Percentiles rank a stretch among this genome's conserved stretches.
Evolutionary conservation across 2,888 invertebrate species (phyloP).

Genomic region (Papilio gigon): DNA sequence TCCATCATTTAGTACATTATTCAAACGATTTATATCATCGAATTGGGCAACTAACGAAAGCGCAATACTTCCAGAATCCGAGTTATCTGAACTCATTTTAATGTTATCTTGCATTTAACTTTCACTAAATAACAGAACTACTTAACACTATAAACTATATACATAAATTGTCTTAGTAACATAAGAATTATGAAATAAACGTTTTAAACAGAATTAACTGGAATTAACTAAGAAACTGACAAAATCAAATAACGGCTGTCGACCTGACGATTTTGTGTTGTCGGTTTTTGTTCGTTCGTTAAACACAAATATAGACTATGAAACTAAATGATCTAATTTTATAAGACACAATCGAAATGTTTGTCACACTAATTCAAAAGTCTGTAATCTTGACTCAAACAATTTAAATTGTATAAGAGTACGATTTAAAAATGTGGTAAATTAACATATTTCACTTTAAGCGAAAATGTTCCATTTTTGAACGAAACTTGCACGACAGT

Average conservation of each 20-base stretch:
- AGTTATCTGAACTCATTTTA: conserved; percentile 74
- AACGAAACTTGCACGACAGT: conserved; percentile 33
- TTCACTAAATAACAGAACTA: conserved; percentile 26
- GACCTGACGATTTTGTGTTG: background rate
- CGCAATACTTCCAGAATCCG: conserved; percentile 67
- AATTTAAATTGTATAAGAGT: background rate
- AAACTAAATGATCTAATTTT: background rate
- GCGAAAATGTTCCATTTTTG: background rate
- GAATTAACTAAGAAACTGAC: too few species aligned
- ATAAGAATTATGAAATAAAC: background rate
- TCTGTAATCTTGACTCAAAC: background rate
- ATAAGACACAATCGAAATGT: background rate
- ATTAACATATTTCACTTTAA: background rate
- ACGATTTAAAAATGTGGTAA: background rate
- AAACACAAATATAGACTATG: background rate
- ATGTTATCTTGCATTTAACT: conserved; percentile 23
- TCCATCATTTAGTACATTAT: conserved; percentile 84
- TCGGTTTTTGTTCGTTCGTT: background rate
- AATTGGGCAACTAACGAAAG: conserved; percentile 86
- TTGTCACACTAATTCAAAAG: background rate
- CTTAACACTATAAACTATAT: conserved; percentile 4
- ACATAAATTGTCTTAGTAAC: conserved; percentile 14
- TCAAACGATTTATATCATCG: conserved; percentile 87
- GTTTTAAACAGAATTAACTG: background rate
- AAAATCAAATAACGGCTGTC: conserved; percentile 39